A percentile compares a stretch with the other conserved stretches of the same genome.
phyloP scores from a whole-genome alignment of 2,888 invertebrate species.

The Leptinotarsa haldemani region DNA sequence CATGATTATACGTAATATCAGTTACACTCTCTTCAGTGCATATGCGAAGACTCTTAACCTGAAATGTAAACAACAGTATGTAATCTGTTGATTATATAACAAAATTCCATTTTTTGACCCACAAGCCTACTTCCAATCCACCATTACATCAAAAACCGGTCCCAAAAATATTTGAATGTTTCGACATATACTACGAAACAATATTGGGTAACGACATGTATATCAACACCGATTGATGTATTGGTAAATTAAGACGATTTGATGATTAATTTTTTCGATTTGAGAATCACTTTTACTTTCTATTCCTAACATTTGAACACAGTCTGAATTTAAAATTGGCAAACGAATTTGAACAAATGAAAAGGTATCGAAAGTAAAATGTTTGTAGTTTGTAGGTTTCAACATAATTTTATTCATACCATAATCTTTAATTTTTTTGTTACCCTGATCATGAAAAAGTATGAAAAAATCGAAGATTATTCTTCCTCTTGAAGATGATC shows the following conservation, averaged over 20 bases:
- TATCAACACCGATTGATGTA: neutral
- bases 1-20: neutral
- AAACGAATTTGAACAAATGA: too few relatives aligned
- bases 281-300: neutral
- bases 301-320: neutral
- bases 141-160: conserved; percentile 26
- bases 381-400: too few relatives aligned
- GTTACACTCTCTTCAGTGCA: neutral
- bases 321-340: neutral
- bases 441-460: too few relatives aligned
- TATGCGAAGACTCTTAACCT: conserved; percentile 8
- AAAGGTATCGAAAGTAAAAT: too few relatives aligned
- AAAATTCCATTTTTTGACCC: conserved; percentile 20
- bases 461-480: too few relatives aligned
- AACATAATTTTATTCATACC: too few relatives aligned
- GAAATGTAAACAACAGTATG: conserved; percentile 17
- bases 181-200: conserved; percentile 5
- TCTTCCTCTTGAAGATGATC: too few relatives aligned
- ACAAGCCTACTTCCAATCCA: conserved; percentile 12
- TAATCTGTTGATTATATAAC: conserved; percentile 21
- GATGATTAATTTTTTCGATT: neutral
- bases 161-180: conserved; percentile 17
- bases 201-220: neutral
- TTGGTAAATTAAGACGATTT: neutral
- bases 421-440: too few relatives aligned